Percentiles rank a stretch among this genome's conserved stretches.
phyloP scores from a whole-genome alignment of 92 coral and sea anemone genomes.

The Paragorgia papillata region DNA sequence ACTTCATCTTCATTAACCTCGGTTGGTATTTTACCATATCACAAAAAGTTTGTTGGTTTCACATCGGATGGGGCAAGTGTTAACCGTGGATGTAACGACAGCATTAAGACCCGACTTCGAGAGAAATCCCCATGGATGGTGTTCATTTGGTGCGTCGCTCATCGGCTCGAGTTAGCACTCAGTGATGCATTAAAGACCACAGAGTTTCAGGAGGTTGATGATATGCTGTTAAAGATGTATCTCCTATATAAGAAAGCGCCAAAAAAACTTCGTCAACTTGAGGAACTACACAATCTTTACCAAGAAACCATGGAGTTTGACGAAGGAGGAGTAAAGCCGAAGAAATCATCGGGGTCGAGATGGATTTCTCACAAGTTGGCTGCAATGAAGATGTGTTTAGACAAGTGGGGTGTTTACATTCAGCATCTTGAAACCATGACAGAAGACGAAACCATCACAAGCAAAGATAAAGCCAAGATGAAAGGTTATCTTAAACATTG shows the following conservation, averaged over 20 bases:
- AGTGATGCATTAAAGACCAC: conserved; percentile 40
- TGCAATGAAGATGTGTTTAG: conserved; percentile 36
- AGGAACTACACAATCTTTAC: conserved; percentile 22
- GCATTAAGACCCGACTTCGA: conserved; percentile 28
- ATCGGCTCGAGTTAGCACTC: conserved; percentile 42
- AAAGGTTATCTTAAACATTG: conserved; percentile 12
- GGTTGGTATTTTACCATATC: conserved; percentile 21
- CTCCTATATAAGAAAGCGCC: conserved; percentile 29
- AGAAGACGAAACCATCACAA: conserved; percentile 20
- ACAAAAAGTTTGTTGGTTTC: conserved; percentile 35
- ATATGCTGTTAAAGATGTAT: conserved; percentile 32
- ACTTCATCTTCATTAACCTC: too few species aligned
- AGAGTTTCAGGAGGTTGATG: conserved; percentile 36
- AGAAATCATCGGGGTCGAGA: conserved; percentile 33
- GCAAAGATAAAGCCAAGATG: conserved; percentile 16
- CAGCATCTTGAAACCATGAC: conserved; percentile 31
- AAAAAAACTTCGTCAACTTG: conserved; percentile 35
- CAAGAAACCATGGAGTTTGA: conserved; percentile 29
- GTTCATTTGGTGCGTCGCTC: conserved; percentile 37
- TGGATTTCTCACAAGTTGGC: conserved; percentile 43
- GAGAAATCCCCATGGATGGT: conserved; percentile 41
- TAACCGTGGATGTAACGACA: conserved; percentile 30
- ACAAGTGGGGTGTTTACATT: conserved; percentile 40
- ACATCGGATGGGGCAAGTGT: conserved; percentile 38
- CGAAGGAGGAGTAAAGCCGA: conserved; percentile 25